Evolutionary conservation across 92 coral and sea anemone species (phyloP), one percentile per base, ranked within the genome.

Genomic region (Palythoa caribaeorum): DNA sequence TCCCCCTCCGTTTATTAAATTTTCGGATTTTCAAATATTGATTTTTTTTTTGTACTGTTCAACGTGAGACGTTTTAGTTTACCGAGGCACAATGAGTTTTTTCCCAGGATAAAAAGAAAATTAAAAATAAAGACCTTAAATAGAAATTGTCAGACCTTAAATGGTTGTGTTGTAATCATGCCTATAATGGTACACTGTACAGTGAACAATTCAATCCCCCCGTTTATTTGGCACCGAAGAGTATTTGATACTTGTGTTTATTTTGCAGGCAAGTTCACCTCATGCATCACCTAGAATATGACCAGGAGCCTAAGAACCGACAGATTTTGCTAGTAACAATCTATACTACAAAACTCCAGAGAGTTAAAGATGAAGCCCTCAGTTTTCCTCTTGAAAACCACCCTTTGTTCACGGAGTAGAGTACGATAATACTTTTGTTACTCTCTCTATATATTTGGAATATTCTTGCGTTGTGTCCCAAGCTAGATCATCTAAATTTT

Each of bases 261-360:
- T 59, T 14, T 79, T 59, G n/a, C 84, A 79, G 84, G 50, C 73
- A 5, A 79, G 70, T 7, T 79, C 84, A 11, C 84, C 84, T 0
- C 84, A 79, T 55, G 73, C 57, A 38, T 79, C 84, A 38, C 84
- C 84, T 38, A 79, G 84, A 63, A 59, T 59, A 17, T 79, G 84
- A 79, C 16, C 5, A 80, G 52, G 16, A 77, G 10, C 47, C 38
- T 15, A 51, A 51, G 9, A 21, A 77, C 39, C 20, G 70, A 21
- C 70, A 63, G 20, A 5, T 17, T 0, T 17, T 63, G 70, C 20
- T 63, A 9, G 70, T 63, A 17, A 17, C n/a, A 9, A n/a, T 63
- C 16, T n/a, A 59, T 35, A 63, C 0, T 17, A 63, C 3, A 8
- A 63, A 63, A 63, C 21, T 7, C 8, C 0, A 63, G 21, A 17